Conservation (phyloP, 2,888 invertebrate genomes). For the Callimorpha dominula region DNA sequence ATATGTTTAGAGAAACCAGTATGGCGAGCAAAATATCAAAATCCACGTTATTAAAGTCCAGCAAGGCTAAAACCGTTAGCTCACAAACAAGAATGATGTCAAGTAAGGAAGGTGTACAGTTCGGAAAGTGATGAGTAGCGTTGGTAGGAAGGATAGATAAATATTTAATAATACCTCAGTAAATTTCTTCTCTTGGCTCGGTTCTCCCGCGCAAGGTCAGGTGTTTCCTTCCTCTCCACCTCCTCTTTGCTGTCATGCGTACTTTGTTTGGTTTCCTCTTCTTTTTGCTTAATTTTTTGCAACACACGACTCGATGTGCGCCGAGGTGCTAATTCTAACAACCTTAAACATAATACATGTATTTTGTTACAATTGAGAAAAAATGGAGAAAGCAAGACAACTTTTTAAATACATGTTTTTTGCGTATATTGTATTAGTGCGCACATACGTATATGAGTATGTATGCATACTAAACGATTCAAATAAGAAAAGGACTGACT, state of each 20-base stretch:
- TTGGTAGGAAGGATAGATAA: no score
- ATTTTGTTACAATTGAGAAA: not conserved
- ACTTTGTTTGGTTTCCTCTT: conserved; percentile 76
- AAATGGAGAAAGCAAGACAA: not conserved
- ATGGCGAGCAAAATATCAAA: no score
- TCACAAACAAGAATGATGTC: no score
- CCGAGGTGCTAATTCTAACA: conserved; percentile 89
- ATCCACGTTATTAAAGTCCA: no score
- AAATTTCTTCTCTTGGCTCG: conserved; percentile 85
- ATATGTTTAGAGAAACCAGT: no score
- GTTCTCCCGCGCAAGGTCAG: conserved; percentile 78
- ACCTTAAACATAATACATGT: conserved; percentile 64
- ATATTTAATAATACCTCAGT: conserved; percentile 64
- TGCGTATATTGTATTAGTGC: not conserved
- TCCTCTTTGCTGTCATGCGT: conserved; percentile 75
- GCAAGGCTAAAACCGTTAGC: not conserved
- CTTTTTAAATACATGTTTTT: not conserved
- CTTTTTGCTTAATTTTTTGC: conserved; percentile 86
- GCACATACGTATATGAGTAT: not conserved
- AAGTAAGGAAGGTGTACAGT: no score
- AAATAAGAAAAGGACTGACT: no score
- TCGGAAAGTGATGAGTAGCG: no score
- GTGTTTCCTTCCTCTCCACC: conserved; percentile 80
- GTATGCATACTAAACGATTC: no score
- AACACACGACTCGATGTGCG: conserved; percentile 89